phyloP scores from a whole-genome alignment of 2,888 invertebrate species.

The Luperina testacea region DNA sequence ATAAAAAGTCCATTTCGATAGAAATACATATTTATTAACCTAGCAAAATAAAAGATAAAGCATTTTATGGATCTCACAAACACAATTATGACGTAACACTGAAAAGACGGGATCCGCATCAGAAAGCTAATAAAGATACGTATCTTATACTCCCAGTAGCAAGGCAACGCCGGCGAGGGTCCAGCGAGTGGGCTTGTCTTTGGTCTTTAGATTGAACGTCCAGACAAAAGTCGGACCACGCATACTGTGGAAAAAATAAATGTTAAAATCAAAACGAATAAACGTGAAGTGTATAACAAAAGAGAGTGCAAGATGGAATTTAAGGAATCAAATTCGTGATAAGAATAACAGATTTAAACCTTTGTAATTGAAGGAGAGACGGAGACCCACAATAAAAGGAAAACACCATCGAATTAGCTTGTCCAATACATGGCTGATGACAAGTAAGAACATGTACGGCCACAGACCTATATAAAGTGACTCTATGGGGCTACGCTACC shows the following conservation, averaged over 20 bases:
- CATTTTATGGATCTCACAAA: conserved; percentile 22
- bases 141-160: conserved; percentile 94
- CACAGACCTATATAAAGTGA: not conserved
- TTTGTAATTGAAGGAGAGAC: not conserved
- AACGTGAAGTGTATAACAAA: not conserved
- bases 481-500: not conserved
- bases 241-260: conserved; percentile 82
- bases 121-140: not conserved
- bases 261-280: not conserved
- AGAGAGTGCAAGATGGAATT: not conserved
- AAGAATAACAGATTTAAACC: not conserved
- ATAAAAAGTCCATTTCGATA: not conserved
- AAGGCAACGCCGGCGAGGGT: conserved; percentile 97
- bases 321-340: not conserved
- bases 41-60: conserved; percentile 26
- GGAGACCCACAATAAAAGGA: not conserved
- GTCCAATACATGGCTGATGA: not conserved
- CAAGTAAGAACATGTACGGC: not conserved
- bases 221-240: conserved; percentile 98
- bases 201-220: conserved; percentile 98
- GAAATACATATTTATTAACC: conserved; percentile 56
- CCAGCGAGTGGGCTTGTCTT: conserved; percentile 97
- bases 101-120: not conserved
- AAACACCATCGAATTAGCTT: not conserved
- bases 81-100: conserved; percentile 32